These are phyloP conservation scores for Epiperipatus broadwayi DNA, from an alignment of 2,888 invertebrate species.

Conservation along the genomic window DNA sequence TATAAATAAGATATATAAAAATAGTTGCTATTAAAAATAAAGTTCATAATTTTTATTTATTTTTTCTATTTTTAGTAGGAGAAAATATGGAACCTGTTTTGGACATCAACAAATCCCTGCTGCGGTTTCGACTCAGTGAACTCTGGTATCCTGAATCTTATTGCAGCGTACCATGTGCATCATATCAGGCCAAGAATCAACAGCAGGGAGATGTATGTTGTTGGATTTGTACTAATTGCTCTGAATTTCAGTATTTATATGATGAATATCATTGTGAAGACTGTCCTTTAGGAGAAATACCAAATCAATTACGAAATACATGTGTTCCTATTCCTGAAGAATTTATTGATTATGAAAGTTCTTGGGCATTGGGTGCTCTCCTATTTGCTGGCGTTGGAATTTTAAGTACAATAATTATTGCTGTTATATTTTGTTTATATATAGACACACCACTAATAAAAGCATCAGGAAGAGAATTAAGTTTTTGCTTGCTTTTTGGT, in stretches of 20 bases:
- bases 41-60: too few species aligned
- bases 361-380: constrained; percentile 30
- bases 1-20: too few species aligned
- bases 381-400: constrained; percentile 32
- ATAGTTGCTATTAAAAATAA: too few species aligned
- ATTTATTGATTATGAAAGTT: constrained; percentile 32
- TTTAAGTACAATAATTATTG: constrained; percentile 31
- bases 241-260: constrained; percentile 28
- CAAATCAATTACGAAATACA: constrained; percentile 22
- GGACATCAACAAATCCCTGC: constrained; percentile 24
- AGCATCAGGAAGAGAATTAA: constrained; percentile 37
- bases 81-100: constrained; percentile 23
- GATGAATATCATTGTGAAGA: constrained; percentile 32
- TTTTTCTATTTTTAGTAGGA: too few species aligned
- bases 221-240: constrained; percentile 35
- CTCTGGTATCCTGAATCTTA: constrained; percentile 29
- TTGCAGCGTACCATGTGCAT: constrained; percentile 31
- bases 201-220: constrained; percentile 33
- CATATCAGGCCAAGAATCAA: constrained; percentile 18
- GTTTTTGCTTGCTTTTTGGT: constrained; percentile 30
- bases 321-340: constrained; percentile 32
- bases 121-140: constrained; percentile 26
- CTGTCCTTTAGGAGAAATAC: constrained; percentile 28
- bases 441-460: constrained; percentile 37
- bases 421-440: constrained; percentile 33